Base-by-base conservation (phyloP, 2,888 invertebrate genomes). In the Dasysyrphus albostriatus region DNA sequence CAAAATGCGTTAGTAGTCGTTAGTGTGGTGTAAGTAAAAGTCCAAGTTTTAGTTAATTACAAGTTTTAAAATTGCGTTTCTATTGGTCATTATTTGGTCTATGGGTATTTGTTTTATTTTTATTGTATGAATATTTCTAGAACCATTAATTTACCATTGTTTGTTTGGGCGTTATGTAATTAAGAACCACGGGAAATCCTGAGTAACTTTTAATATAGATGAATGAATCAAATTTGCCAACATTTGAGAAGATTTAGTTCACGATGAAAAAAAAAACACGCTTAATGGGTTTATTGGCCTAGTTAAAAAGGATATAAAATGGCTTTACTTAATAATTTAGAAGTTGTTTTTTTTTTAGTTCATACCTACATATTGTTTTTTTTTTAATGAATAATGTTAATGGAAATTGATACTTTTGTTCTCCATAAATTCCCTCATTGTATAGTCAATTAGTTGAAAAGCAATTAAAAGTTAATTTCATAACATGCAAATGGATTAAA, bases 41-140 rank as follows among this genome's bases (percentile, higher is more conserved):
- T 16, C 16, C 65, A 10, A 58, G 29, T 42, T 76, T 82, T 49
- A 82, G 61, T 79, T 83, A 83, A 78, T 83, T 79, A 79, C 74
- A 54, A 69, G 54, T 69, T 61, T 77, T 59, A 58, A 49, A 39
- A 69, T 61, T 69, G 42, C 34, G 61, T 70, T 77, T 47, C 65
- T 67, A 49, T 67, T 34, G 12, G 34, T 19, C 32, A 16, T 67
- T 49, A 47, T 65, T 65, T 56, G 32, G 54, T 67, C 16, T n/a
- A n/a, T n/a, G 75, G 19, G 29, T 59, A 42, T 14, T 58, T 58
- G 12, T 61, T 61, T 19, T 59, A 19, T 19, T 34, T 59, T 61
- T 37, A 39, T 39, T 39, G 39, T 24, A 59, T 67, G 14, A 9
- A n/a, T 44, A 34, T 67, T 49, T 47, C 10, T 32, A 5, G 10